phyloP scores from a whole-genome alignment of 2,797 vertebrate species.

The Spinus olivaceus region DNA sequence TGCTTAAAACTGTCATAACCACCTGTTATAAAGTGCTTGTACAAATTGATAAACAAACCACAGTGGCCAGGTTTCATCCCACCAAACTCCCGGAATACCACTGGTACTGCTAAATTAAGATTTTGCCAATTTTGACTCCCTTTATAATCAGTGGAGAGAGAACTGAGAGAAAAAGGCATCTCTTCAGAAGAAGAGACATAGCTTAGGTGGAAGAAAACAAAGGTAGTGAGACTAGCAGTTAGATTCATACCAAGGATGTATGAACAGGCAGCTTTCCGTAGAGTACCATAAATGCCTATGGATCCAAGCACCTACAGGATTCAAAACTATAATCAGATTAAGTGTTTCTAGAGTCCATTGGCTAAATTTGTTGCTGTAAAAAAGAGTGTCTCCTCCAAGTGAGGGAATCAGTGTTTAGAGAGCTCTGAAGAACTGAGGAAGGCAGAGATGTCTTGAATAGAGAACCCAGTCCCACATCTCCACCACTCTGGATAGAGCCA shows the following conservation, averaged over 20 bases:
- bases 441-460: not conserved
- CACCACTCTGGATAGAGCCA: not conserved
- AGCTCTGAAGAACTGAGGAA: not conserved
- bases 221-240: not conserved
- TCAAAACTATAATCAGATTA: not conserved
- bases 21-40: not conserved
- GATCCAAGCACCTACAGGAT: not conserved
- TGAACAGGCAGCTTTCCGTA: not conserved
- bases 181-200: not conserved
- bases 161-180: not conserved
- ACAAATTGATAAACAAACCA: not conserved
- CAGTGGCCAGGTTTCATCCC: not conserved
- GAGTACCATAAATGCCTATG: not conserved
- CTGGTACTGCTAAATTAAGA: not conserved
- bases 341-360: not conserved
- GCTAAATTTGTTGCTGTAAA: not conserved
- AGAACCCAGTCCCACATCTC: not conserved
- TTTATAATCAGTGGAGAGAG: not conserved
- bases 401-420: not conserved
- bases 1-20: not conserved
- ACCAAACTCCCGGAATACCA: not conserved
- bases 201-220: not conserved
- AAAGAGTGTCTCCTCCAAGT: not conserved
- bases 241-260: not conserved
- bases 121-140: not conserved